A percentile compares a stretch with the other conserved stretches of the same genome.
These are phyloP conservation scores for Lerista edwardsae DNA, from an alignment of 2,797 vertebrate genomes.

Conservation along the genomic window DNA sequence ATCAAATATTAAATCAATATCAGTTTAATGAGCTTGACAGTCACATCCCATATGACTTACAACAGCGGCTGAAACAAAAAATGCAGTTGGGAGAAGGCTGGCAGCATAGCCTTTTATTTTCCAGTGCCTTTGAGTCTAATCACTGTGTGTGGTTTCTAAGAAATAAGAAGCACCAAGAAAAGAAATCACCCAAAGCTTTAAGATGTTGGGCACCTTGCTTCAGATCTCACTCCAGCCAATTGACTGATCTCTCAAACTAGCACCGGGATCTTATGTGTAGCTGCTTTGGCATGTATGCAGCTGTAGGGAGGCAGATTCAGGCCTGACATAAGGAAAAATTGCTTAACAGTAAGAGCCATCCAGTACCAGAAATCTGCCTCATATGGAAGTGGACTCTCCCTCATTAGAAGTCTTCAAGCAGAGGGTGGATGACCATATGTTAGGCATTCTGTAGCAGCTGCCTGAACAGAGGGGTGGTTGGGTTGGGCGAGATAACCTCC, in stretches of 20 bases:
- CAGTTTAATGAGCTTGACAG: not conserved
- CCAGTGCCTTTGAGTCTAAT: not conserved
- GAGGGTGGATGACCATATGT: too few relatives aligned
- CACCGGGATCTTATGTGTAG: not conserved
- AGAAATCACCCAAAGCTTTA: not conserved
- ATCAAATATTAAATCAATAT: not conserved
- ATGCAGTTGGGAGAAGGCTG: not conserved
- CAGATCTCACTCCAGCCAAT: too few relatives aligned
- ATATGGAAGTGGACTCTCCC: too few relatives aligned
- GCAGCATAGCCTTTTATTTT: not conserved
- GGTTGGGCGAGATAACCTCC: too few relatives aligned
- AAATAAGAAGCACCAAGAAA: not conserved
- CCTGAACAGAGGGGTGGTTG: too few relatives aligned
- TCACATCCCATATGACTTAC: not conserved
- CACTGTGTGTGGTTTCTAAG: not conserved
- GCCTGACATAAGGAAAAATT: too few relatives aligned
- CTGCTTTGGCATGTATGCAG: not conserved
- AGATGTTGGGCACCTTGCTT: not conserved
- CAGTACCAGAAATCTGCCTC: too few relatives aligned
- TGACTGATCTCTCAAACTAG: not conserved
- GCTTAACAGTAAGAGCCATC: too few relatives aligned
- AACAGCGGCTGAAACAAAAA: not conserved
- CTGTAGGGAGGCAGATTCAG: too few relatives aligned
- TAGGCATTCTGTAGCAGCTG: too few relatives aligned
- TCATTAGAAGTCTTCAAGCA: too few relatives aligned